These are phyloP conservation scores for Lordiphosa fenestrarum DNA, from an alignment of 2,888 invertebrate genomes.

Conservation along the genomic window DNA sequence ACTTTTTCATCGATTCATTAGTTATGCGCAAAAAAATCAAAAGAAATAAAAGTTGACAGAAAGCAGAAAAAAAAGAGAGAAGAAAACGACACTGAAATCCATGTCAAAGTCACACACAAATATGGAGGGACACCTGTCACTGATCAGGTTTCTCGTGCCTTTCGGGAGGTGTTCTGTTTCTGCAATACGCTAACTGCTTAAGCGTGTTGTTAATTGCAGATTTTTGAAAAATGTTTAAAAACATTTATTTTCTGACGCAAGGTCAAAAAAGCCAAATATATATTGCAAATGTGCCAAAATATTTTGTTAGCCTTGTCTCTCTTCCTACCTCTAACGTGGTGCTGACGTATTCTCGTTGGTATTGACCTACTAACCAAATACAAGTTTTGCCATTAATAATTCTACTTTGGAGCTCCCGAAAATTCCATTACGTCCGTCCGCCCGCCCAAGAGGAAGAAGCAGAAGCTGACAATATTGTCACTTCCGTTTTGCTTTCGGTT, in stretches of 20 bases:
- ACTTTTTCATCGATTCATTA: slow-evolving; percentile 19
- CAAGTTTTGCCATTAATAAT: slow-evolving; percentile 20
- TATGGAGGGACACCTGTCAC: slow-evolving; percentile 7
- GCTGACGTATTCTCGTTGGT: slow-evolving; percentile 32
- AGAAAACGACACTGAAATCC: slow-evolving; percentile 37
- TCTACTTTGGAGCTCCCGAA: slow-evolving; percentile 11
- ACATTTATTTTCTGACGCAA: slow-evolving; percentile 36
- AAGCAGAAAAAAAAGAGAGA: slow-evolving; percentile 1
- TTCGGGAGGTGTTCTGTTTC: too few relatives aligned
- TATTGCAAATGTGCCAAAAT: slow-evolving; percentile 45
- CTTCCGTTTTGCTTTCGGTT: slow-evolving; percentile 37
- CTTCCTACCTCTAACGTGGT: slow-evolving; percentile 12
- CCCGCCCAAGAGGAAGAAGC: slow-evolving; percentile 2
- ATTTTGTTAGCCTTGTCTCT: slow-evolving; percentile 3
- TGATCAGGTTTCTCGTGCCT: too few relatives aligned
- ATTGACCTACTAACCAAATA: slow-evolving; percentile 50
- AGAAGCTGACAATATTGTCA: slow-evolving; percentile 15
- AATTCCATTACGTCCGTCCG: slow-evolving; percentile 24
- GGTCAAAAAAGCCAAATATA: slow-evolving; percentile 39
- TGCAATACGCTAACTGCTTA: too few relatives aligned
- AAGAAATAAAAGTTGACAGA: slow-evolving; percentile 14
- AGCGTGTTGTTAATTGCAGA: slow-evolving; percentile 1
- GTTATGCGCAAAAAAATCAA: slow-evolving; percentile 9
- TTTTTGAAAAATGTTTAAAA: slow-evolving; percentile 28
- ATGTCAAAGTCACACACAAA: slow-evolving; percentile 57